Evolutionary conservation across 64 coral and sea anemone species (phyloP), one percentile per base, ranked within the genome.

Genomic region (Montipora cactus): DNA sequence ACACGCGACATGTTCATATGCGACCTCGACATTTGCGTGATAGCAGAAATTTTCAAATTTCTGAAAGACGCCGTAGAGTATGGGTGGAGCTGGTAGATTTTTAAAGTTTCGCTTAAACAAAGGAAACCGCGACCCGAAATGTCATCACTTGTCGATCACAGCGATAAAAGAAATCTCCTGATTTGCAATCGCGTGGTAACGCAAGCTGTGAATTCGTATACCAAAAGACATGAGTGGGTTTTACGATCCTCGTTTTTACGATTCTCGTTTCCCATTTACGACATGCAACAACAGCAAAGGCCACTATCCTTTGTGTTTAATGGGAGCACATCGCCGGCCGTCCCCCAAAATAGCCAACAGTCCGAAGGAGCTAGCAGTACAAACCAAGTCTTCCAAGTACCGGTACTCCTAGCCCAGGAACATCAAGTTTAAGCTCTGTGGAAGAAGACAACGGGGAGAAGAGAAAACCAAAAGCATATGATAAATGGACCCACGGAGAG

Each of bases 401-500:
- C 25, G 25, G 25, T 28, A 1, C 25, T 28, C 25, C 25, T 72
- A 72, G 68, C 68, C 68, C 68, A 72, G 68, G 20, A 72, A 72
- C 68, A 72, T 72, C 69, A 72, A 72, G 19, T 28, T 72, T 72
- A 72, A 72, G 69, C 69, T 72, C 19, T 72, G 69, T 72, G 69
- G 69, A 72, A 72, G 19, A 72, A 72, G 69, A 72, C 69, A 72
- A 28, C 19, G 20, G 69, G 69, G 20, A 72, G 69, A 72, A 72
- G 22, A 23, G 69, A 73, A 23, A 73, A 14, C 25, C 75, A 49
- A 77, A 77, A 77, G 14, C 25, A 77, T 77, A 77, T 77, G 75
- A 77, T 22, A 77, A 77, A 77, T 77, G 75, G 75, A 79, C 45
- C 50, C 45, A 79, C 77, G 46, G 50, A 49, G 77, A 79, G 77